Evolutionary conservation across 2,797 vertebrate genomes (phyloP).

Genomic region (Aquila chrysaetos): DNA sequence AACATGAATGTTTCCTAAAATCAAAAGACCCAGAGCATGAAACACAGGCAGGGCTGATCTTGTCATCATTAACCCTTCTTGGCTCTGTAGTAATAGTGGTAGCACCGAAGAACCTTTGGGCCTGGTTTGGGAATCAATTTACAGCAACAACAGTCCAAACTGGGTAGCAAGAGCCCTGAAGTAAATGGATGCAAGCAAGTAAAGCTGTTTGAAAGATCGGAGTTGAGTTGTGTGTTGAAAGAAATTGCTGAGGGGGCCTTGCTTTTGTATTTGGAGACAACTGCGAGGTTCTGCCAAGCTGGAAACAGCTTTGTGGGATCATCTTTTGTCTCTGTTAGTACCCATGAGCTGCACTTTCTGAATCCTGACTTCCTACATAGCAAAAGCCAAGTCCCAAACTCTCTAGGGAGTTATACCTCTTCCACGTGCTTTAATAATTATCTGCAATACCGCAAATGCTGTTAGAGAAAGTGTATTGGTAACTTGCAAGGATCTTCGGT

Average conservation of each 20-base stretch:
- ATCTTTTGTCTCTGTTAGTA: background rate
- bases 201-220: background rate
- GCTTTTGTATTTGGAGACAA: background rate
- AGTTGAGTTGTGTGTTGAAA: background rate
- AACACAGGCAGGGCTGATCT: background rate
- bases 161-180: background rate
- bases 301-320: background rate
- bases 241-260: background rate
- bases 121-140: background rate
- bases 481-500: background rate
- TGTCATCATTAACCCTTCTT: background rate
- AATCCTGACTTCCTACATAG: background rate
- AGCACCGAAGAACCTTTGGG: background rate
- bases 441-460: background rate
- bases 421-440: background rate
- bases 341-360: background rate
- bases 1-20: background rate
- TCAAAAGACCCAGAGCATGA: background rate
- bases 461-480: background rate
- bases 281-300: background rate
- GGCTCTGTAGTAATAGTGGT: background rate
- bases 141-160: background rate
- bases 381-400: background rate
- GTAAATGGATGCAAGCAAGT: background rate
- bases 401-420: background rate